phyloP scores from a whole-genome alignment of 2,888 invertebrate genomes.

The Drosophila stalkeri region DNA sequence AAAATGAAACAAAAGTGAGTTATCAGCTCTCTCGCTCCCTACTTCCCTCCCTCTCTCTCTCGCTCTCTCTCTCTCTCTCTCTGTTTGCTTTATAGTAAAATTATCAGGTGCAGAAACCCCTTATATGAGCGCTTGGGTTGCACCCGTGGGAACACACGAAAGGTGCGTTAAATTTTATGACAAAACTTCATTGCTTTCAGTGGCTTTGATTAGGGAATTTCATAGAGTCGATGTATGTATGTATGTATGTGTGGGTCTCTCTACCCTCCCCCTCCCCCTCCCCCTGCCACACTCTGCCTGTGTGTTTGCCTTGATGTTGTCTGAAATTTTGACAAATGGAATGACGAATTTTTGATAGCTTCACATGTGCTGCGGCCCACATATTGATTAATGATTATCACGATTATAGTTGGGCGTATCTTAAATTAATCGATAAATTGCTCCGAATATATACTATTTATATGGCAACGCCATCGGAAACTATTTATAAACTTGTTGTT shows the following conservation, averaged over 20 bases:
- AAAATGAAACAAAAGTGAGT: conserved; percentile 84
- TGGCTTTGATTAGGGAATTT: conserved; percentile 65
- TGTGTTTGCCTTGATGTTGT: conserved; percentile 33
- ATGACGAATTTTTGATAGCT: conserved; percentile 36
- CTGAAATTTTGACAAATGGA: conserved; percentile 62
- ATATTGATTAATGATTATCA: conserved; percentile 51
- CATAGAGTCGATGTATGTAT: conserved; percentile 21
- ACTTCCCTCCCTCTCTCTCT: conserved; percentile 12
- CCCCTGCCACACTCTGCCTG: not conserved
- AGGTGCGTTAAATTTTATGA: conserved; percentile 72
- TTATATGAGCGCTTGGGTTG: conserved; percentile 8
- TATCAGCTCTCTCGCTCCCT: conserved; percentile 70
- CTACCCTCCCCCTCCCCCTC: not conserved
- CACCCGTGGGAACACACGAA: conserved; percentile 50
- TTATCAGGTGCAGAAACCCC: conserved; percentile 64
- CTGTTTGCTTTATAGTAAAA: conserved; percentile 48
- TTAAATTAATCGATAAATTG: conserved; percentile 39
- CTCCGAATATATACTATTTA: not conserved
- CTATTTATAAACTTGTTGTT: not conserved
- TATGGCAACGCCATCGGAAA: not conserved
- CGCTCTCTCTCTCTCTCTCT: conserved; percentile 16
- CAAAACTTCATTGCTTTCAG: conserved; percentile 64
- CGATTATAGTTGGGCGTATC: conserved; percentile 2
- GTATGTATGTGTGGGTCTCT: conserved; percentile 8
- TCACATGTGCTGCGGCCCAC: conserved; percentile 13